Evolutionary conservation across 2,797 vertebrate genomes (phyloP), one percentile per base, ranked within the genome.

Genomic region (Tenualosa thibaudeaui): DNA sequence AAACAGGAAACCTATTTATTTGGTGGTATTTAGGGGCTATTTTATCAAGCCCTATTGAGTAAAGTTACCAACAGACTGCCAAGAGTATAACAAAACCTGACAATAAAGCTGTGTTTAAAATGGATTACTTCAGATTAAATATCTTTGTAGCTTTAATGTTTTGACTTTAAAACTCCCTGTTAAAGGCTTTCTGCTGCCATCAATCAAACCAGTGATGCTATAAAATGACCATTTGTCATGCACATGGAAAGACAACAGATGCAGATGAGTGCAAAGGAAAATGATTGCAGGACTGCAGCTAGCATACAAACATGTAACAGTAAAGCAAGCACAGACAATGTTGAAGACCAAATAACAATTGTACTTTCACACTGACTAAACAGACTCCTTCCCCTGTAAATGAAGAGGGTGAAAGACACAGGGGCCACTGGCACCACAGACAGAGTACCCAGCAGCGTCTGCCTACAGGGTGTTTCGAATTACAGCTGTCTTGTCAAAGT

Each of bases 401-500:
- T 43, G 71, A 78, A 22, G 71, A 78, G 22, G 71, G 40, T 5
- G 40, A 40, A 7, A 17, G 68, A 7, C 15, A 68, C 24, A 40
- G 68, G 40, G 71, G 37, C 5, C 19, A 78, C 71, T 78, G 17
- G 17, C 6, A 46, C 71, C 15, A 13, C 71, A 78, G 71, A 78
- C 40, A 78, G 71, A 43, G 37, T 78, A 24, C 40, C 71, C 71
- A 78, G 71, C 40, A 78, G 71, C 43, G 37, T 71, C 12, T 40
- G 31, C 26, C 62, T 75, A 75, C 17, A 17, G 40, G 68, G 37
- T 46, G 71, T 78, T 78, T 78, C 37, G 71, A 78, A 78, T 92
- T 90, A 90, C 91, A 91, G 87, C 87, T 89, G 91, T 92, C 84
- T 83, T 83, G 86, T 86, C 86, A 86, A 89, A 87, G 86, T 84